Percentiles rank a stretch among this genome's conserved stretches.
Conservation (phyloP, 2,888 invertebrate genomes). For the Alcis repandata region DNA sequence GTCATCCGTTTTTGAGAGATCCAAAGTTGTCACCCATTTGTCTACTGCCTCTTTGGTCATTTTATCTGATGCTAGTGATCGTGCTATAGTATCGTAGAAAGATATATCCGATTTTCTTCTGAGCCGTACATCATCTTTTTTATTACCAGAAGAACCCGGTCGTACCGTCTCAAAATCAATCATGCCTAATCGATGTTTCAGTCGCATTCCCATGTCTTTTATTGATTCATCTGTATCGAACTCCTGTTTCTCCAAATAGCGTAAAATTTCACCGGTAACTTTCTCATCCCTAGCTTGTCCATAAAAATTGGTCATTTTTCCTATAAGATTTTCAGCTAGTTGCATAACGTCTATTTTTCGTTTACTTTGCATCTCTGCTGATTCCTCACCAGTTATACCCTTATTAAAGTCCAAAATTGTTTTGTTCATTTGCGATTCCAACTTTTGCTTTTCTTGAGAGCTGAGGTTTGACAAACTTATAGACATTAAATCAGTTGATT, state of each 20-base stretch:
- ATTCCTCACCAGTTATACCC: slow-evolving; percentile 35
- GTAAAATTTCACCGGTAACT: slow-evolving; percentile 40
- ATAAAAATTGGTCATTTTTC: slow-evolving; percentile 36
- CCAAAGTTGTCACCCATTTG: slow-evolving; percentile 17
- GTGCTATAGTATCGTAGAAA: too few species aligned
- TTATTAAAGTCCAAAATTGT: slow-evolving; percentile 42
- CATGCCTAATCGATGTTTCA: slow-evolving; percentile 38
- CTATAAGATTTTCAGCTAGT: slow-evolving; percentile 31
- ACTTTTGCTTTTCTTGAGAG: not conserved
- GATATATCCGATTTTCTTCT: not conserved
- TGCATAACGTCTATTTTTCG: slow-evolving; percentile 32
- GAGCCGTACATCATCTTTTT: too few species aligned
- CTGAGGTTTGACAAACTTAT: not conserved
- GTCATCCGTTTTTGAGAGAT: slow-evolving; percentile 14
- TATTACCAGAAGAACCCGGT: too few species aligned
- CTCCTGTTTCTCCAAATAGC: slow-evolving; percentile 37
- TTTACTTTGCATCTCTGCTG: slow-evolving; percentile 30
- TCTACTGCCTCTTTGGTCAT: slow-evolving; percentile 15
- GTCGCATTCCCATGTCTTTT: slow-evolving; percentile 37
- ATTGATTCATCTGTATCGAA: slow-evolving; percentile 25
- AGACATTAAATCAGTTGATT: not conserved
- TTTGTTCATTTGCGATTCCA: not conserved
- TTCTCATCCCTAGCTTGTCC: slow-evolving; percentile 37
- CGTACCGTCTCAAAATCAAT: slow-evolving; percentile 39
- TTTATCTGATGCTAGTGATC: not conserved